Evolutionary conservation across 2,888 invertebrate species (phyloP), one percentile per base, ranked within the genome.

Genomic region (Anoplius nigerrimus): DNA sequence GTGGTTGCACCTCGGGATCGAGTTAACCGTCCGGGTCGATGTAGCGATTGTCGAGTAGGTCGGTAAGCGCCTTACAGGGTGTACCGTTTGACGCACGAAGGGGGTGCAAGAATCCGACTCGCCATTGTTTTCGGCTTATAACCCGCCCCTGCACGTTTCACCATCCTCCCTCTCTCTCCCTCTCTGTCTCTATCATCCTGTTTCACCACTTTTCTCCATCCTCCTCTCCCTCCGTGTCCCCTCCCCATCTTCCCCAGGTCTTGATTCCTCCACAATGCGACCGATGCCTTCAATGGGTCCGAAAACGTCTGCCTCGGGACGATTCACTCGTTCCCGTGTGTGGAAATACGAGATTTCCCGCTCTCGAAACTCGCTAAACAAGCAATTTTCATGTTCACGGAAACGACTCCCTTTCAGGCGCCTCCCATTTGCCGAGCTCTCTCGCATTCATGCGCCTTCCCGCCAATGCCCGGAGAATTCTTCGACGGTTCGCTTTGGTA

Each of bases 71-170:
- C 79, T 78, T 78, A 78, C 77, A 69, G 72, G 71, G 74, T 76
- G 76, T 76, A 72, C 74, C 69, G 76, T 72, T 78, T 79, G 76
- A 76, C 78, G 74, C 74, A 72, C 34, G 62, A 58, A 69, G 74
- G 76, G 15, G 21, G 78, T 69, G 78, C 71, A 77, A 75, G 78
- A 72, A 77, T 75, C 69, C 72, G 64, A 67, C 62, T 68, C 64
- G 62, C 78, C 72, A 83, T 84, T 84, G 84, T 84, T 84, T 84
- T 82, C 80, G 74, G 84, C 84, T 84, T 84, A 84, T 80, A 79
- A 78, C 78, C 66, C 66, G 72, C 74, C 75, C 75, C 66, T 55
- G 56, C 69, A 74, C 76, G 67, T 73, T 71, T 66, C 24, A 53
- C 66, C 62, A 64, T 69, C 69, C 42, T 21, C 22, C 34, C 51